Evolutionary conservation across 2,888 invertebrate species (phyloP).

Genomic region (Scaptomyza cyrtandrae): DNA sequence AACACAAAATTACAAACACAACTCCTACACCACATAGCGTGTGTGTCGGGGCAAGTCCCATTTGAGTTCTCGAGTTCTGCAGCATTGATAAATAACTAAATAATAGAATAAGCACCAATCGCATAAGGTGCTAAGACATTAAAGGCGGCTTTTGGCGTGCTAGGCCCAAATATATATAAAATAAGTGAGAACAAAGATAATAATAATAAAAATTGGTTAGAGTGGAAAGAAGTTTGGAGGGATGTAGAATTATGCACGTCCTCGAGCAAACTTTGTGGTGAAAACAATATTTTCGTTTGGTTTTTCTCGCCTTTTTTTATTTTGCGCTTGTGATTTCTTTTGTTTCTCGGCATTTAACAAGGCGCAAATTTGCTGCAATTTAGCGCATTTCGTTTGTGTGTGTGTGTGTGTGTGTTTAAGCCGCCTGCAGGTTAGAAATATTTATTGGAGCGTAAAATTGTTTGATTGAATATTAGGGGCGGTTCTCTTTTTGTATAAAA

Average conservation of each 20-base stretch:
- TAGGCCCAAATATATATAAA: slow-evolving; percentile 2
- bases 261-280: slow-evolving; percentile 43
- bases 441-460: slow-evolving; percentile 76
- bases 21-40: slow-evolving; percentile 68
- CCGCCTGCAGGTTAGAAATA: slow-evolving; percentile 64
- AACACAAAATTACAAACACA: slow-evolving; percentile 38
- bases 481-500: slow-evolving; percentile 34
- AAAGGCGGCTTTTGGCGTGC: slow-evolving; percentile 51
- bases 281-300: slow-evolving; percentile 48
- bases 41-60: slow-evolving; percentile 33
- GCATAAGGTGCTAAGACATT: slow-evolving; percentile 63
- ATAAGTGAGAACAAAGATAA: slow-evolving; percentile 17
- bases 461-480: slow-evolving; percentile 77
- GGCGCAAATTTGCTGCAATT: slow-evolving; percentile 73
- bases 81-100: slow-evolving; percentile 74
- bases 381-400: slow-evolving; percentile 46
- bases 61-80: slow-evolving; percentile 24
- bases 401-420: slow-evolving; percentile 26
- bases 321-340: slow-evolving; percentile 16
- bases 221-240: neutral
- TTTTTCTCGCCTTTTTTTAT: slow-evolving; percentile 16
- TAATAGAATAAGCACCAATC: slow-evolving; percentile 73
- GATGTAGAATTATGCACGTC: slow-evolving; percentile 33
- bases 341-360: slow-evolving; percentile 11
- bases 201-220: neutral